Base-by-base conservation (phyloP, 2,113 vertebrate species). In the Pyxicephalus adspersus region DNA sequence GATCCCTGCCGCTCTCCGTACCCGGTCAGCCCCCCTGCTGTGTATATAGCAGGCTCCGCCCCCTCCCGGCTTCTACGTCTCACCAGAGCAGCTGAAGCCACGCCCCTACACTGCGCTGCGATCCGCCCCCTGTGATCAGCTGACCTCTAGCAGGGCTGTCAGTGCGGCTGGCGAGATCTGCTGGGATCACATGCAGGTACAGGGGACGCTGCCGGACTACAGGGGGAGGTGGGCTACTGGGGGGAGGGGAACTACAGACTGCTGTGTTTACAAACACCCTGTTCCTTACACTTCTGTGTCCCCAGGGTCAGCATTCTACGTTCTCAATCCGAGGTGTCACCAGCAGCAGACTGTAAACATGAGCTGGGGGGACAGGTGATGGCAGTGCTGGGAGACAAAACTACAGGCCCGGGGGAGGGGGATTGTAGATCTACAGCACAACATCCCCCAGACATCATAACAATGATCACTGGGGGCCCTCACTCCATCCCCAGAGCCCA, bases 61-160 rank as follows among this genome's bases (percentile, higher is more conserved):
- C 22, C 34, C 19, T 26, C 60, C 5, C 29, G 31, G 19, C 55
- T 55, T 58, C 23, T 19, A 5, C 15, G 18, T 58, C 58, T 50
- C 23, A 18, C 26, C 2, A 17, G 38, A n/a, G 38, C 60, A 2
- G 11, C 9, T 29, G 19, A 16, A 55, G 22, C 5, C 61, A 26
- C 63, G 1, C 75, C 67, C 63, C 74, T 23, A 57, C 2, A 15
- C 22, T 22, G 34, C 50, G 0, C 13, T 19, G 11, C 5, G 22
- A 34, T 29, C 26, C n/a, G 18, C 22, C 68, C 70, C 26, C 51
- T 5, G 2, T 3, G 26, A 23, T 65, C 75, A 77, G 75, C 75
- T 77, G 75, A 77, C 75, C 61, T 28, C 9, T 4, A 22, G 28
- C 45, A 34, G n/a, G 63, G 75, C 58, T 77, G 75, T 77, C 61